Conservation (phyloP, 30 jellyfish, hydroid and myxozoan genomes). For the Mastigias papua region DNA sequence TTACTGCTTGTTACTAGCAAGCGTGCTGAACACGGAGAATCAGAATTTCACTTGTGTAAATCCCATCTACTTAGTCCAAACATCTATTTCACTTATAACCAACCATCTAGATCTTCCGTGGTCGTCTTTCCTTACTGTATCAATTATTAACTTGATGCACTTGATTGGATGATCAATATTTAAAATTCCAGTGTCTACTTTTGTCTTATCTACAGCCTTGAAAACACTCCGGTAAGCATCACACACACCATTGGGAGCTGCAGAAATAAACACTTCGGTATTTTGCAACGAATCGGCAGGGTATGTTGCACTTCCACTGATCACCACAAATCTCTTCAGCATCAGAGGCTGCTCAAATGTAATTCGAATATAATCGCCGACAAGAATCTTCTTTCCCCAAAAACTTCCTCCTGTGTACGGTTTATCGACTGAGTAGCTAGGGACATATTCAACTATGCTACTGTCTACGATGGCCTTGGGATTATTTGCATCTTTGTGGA, state of each 20-base stretch:
- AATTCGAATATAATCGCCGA: constrained; percentile 75
- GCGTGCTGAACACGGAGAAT: no score
- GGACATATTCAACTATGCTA: constrained; percentile 75
- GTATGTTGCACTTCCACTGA: constrained; percentile 82
- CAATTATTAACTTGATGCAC: constrained; percentile 70
- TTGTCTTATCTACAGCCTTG: constrained; percentile 17
- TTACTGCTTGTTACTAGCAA: no score
- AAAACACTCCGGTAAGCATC: constrained; percentile 5
- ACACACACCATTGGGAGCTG: constrained; percentile 59
- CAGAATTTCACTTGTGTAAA: background rate
- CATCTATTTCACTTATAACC: constrained; percentile 81
- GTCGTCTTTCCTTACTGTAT: constrained; percentile 70
- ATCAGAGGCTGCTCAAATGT: constrained; percentile 29
- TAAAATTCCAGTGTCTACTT: constrained; percentile 43
- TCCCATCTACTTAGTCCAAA: constrained; percentile 36
- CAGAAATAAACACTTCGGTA: constrained; percentile 71
- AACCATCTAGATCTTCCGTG: constrained; percentile 81
- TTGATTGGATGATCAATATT: constrained; percentile 60
- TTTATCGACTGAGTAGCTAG: constrained; percentile 54
- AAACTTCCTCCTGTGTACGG: constrained; percentile 77
- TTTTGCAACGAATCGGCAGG: constrained; percentile 80
- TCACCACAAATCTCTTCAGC: constrained; percentile 59
- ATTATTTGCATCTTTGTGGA: constrained; percentile 53
- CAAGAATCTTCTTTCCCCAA: constrained; percentile 86
- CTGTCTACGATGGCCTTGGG: constrained; percentile 80